phyloP scores from a whole-genome alignment of 2,888 invertebrate species.

The Nomada ruficornis region DNA sequence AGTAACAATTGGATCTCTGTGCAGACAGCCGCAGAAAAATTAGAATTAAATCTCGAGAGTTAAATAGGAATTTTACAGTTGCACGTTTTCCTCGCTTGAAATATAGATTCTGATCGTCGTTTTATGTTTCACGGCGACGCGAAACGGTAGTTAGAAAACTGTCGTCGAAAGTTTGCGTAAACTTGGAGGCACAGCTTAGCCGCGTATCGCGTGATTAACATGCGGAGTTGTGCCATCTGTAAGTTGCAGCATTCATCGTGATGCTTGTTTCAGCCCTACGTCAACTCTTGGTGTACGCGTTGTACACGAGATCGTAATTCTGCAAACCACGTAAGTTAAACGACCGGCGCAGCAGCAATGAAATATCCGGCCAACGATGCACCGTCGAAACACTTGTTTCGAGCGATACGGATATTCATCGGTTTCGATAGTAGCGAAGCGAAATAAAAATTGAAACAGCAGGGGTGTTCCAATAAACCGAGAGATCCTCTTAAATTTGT shows the following conservation, averaged over 20 bases:
- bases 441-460: neutral
- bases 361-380: neutral
- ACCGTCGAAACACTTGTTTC: neutral
- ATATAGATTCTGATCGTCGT: neutral
- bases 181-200: neutral
- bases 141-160: neutral
- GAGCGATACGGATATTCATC: neutral
- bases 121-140: neutral
- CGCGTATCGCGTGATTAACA: constrained; percentile 19
- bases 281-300: neutral
- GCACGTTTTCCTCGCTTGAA: neutral
- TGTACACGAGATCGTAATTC: neutral
- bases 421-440: neutral
- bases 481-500: neutral
- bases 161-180: neutral
- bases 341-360: neutral
- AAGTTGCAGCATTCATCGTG: neutral
- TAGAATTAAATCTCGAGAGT: neutral
- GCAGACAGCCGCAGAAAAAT: neutral
- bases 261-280: neutral
- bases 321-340: neutral
- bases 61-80: neutral
- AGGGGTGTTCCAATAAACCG: neutral
- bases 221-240: neutral
- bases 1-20: neutral